phyloP scores from a whole-genome alignment of 2,113 vertebrate genomes.

The Aepyceros melampus region DNA sequence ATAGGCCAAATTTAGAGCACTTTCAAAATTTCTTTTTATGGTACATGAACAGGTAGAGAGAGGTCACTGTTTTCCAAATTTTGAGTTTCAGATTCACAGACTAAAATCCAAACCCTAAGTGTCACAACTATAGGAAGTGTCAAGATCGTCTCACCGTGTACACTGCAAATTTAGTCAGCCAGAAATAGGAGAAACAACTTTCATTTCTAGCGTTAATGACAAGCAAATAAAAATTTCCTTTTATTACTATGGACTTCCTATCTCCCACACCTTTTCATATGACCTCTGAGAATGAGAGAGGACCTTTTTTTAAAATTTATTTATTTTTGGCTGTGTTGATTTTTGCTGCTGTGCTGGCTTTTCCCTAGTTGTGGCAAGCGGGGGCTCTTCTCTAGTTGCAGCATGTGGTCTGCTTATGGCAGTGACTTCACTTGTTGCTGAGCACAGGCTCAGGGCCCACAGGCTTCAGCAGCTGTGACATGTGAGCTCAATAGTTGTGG shows the following conservation, averaged over 20 bases:
- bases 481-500: background rate
- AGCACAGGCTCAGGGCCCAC: background rate
- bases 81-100: background rate
- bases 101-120: background rate
- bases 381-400: background rate
- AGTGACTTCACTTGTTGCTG: background rate
- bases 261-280: background rate
- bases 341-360: background rate
- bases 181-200: background rate
- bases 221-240: background rate
- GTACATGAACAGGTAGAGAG: background rate
- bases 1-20: background rate
- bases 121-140: background rate
- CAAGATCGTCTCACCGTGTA: background rate
- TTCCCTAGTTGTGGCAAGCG: too few relatives aligned
- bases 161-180: background rate
- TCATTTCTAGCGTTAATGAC: background rate
- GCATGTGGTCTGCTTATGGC: background rate
- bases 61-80: background rate
- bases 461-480: background rate
- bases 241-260: rapidly evolving
- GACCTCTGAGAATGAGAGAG: background rate
- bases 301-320: background rate
- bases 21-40: background rate
- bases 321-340: background rate